A percentile compares a stretch with the other conserved stretches of the same genome.
Evolutionary conservation across 2,797 vertebrate genomes (phyloP).

Genomic region (Fistularia commersonii): DNA sequence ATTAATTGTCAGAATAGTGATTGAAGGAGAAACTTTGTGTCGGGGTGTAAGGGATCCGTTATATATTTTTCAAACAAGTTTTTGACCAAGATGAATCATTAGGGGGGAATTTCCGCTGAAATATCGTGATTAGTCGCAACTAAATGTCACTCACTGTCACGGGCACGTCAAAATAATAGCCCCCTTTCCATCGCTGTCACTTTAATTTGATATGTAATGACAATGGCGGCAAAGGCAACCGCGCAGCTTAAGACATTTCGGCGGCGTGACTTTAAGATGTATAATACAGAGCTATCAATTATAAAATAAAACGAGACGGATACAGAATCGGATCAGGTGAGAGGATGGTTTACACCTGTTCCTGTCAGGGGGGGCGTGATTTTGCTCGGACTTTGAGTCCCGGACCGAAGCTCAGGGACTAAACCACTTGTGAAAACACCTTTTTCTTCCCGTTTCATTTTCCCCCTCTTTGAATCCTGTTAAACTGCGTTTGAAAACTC

Average conservation of each 20-base stretch:
- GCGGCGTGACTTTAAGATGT: conserved; percentile 1
- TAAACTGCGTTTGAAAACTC: conserved; percentile 39
- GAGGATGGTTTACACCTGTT: conserved; percentile 40
- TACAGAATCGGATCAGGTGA: conserved; percentile 29
- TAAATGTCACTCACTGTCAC: conserved; percentile 50
- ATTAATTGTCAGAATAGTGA: conserved; percentile 60
- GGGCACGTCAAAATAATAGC: conserved; percentile 21
- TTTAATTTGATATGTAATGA: conserved; percentile 23
- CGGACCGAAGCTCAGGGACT: conserved; percentile 52
- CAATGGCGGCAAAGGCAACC: not conserved
- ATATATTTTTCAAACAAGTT: not conserved
- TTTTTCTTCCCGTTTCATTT: conserved; percentile 41
- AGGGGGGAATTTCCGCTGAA: conserved; percentile 16
- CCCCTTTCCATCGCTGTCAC: conserved; percentile 2
- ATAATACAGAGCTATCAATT: too few species aligned
- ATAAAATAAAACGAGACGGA: too few species aligned
- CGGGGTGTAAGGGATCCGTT: not conserved
- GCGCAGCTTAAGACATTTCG: conserved; percentile 1
- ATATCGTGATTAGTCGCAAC: conserved; percentile 26
- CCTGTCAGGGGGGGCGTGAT: conserved; percentile 29
- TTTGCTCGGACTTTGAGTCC: conserved; percentile 28
- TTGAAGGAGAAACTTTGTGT: conserved; percentile 23
- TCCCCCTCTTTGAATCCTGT: conserved; percentile 9
- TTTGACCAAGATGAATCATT: conserved; percentile 22
- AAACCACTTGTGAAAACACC: conserved; percentile 66